A percentile compares a stretch with the other conserved stretches of the same genome.
phyloP scores from a whole-genome alignment of 2,113 vertebrate genomes.

The Pristiophorus japonicus region DNA sequence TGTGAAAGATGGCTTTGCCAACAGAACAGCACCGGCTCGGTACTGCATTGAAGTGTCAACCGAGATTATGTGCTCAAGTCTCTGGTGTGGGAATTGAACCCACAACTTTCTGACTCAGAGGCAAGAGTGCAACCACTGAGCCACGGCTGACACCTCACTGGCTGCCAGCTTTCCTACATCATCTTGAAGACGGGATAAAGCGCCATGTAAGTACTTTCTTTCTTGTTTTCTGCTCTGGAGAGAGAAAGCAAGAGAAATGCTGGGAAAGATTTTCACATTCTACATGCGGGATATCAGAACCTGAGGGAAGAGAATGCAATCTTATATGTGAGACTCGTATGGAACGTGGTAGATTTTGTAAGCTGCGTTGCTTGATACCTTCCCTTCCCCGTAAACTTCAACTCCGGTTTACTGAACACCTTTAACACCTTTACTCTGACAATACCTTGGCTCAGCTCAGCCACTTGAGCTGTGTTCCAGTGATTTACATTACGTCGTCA shows the following conservation, averaged over 20 bases:
- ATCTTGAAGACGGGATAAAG: neutral
- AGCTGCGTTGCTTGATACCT: neutral
- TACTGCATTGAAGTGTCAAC: no score
- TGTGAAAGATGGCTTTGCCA: no score
- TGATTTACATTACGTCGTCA: neutral
- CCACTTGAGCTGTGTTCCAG: neutral
- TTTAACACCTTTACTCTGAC: neutral
- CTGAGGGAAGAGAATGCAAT: neutral
- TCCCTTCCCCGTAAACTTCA: neutral
- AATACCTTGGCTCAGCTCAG: neutral
- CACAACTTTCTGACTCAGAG: neutral
- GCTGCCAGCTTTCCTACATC: neutral
- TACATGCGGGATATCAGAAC: neutral
- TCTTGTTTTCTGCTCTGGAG: neutral
- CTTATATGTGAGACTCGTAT: neutral
- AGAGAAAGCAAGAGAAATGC: neutral
- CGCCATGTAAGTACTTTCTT: neutral
- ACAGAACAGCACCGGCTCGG: no score
- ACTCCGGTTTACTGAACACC: neutral
- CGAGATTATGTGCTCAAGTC: neutral
- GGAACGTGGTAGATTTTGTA: neutral
- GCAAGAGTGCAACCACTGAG: neutral
- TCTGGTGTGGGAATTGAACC: neutral
- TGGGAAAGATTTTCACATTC: neutral
- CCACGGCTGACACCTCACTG: neutral